Evolutionary conservation across 2,113 vertebrate species (phyloP), one percentile per base, ranked within the genome.

Genomic region (Gobius niger): DNA sequence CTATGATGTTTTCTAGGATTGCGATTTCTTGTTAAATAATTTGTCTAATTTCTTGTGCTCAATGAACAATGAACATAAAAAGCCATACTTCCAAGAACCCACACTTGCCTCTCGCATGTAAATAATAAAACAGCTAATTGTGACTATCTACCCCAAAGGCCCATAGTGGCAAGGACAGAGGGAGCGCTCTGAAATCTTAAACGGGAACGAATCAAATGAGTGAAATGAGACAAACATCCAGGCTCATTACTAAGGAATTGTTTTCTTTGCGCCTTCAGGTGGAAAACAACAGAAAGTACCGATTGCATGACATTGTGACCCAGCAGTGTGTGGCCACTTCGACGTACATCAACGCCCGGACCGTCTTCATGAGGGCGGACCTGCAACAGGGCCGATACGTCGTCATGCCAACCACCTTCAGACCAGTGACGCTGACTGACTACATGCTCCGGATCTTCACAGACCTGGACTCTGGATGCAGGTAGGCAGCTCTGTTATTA

Each of bases 401-500:
- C 76, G 91, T 99, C 69, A 83, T 97, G 42, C 96, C 96, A 10
- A 94, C 95, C 61, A 96, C 95, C 1, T 98, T 95, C 67, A 82
- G 56, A 7, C 92, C 95, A 0, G 84, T 84, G 0, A 82, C 85
- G 0, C 73, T 81, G 70, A 91, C 94, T 0, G 90, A 91, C 0
- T 98, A 94, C 66, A 94, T 97, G 88, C 80, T 98, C 49, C 93
- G 96, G 24, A 83, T 98, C 51, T 98, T 91, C 85, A 96, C 95
- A 0, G 94, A 96, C 10, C 88, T 94, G 73, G 91, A 94, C 5
- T 93, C 96, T 0, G 73, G 82, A 51, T 95, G 96, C 92, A 95
- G 95, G 96, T 96, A 89, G 24, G 24, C 0, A 40, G 16, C 12
- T 7, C n/a, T 7, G 2, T 10, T 2, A 19, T 9, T 44, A 4